Percentiles rank a stretch among this genome's conserved stretches.
These are phyloP conservation scores for Plumapathes pennacea DNA, from an alignment of 92 coral and sea anemone species.

Conservation along the genomic window DNA sequence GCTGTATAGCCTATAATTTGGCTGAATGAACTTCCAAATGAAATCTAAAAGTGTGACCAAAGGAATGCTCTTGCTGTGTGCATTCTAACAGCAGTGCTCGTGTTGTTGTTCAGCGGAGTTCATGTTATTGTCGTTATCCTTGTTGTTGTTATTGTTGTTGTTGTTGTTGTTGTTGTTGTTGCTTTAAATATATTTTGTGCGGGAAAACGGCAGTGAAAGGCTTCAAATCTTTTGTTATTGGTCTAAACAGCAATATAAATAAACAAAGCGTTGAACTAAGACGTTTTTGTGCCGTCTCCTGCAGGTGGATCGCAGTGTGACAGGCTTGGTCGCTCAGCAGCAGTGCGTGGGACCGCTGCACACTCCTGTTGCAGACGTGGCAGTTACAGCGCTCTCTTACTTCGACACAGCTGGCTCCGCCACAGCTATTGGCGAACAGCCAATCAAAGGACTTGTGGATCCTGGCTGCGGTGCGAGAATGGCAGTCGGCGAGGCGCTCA, in stretches of 20 bases:
- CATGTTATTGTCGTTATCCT: too few species aligned
- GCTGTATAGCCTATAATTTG: too few species aligned
- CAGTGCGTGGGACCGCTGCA: slow-evolving; percentile 98
- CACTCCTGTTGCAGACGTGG: slow-evolving; percentile 94
- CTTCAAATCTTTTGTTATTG: background rate
- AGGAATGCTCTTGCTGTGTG: too few species aligned
- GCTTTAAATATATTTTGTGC: background rate
- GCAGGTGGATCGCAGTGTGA: slow-evolving; percentile 97
- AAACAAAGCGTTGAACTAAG: background rate
- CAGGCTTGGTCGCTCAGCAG: slow-evolving; percentile 96
- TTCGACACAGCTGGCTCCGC: slow-evolving; percentile 87
- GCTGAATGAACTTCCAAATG: too few species aligned
- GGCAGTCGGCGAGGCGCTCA: slow-evolving; percentile 96
- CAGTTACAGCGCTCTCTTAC: slow-evolving; percentile 85
- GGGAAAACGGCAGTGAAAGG: background rate
- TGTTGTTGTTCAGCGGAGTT: too few species aligned
- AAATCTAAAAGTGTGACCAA: too few species aligned
- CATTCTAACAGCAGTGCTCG: too few species aligned
- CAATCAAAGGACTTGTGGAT: slow-evolving; percentile 87
- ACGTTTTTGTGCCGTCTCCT: background rate
- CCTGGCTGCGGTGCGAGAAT: slow-evolving; percentile 88
- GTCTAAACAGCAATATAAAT: background rate
- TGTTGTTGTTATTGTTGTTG: too few species aligned
- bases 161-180: background rate
- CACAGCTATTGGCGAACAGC: slow-evolving; percentile 97